A percentile compares a stretch with the other conserved stretches of the same genome.
These are phyloP conservation scores for Maniola jurtina DNA, from an alignment of 1,140 invertebrate genomes.

Conservation along the genomic window DNA sequence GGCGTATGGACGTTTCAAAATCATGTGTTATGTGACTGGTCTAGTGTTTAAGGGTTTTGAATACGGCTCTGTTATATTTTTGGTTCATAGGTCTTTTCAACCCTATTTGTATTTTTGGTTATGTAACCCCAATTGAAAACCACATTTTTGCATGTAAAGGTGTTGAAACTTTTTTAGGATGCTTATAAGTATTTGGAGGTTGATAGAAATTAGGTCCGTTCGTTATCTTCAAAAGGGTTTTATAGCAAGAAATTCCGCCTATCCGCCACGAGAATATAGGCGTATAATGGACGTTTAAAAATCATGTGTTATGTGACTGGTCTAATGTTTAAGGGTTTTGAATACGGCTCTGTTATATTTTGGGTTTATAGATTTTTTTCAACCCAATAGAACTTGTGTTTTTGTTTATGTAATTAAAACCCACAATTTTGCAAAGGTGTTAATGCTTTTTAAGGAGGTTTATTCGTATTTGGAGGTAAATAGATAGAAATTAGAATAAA, in stretches of 20 bases:
- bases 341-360: conserved; percentile 4
- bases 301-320: conserved; percentile 8
- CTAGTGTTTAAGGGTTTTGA: conserved; percentile 6
- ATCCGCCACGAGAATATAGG: conserved; percentile 65
- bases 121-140: too few species aligned
- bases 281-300: conserved; percentile 24
- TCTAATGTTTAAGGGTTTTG: conserved; percentile 6
- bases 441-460: too few species aligned
- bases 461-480: too few species aligned
- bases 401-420: too few species aligned
- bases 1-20: conserved; percentile 29
- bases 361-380: background rate
- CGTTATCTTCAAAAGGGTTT: conserved; percentile 72
- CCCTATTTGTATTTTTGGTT: background rate
- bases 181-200: too few species aligned
- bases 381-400: too few species aligned
- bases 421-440: too few species aligned
- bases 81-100: background rate
- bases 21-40: conserved; percentile 10
- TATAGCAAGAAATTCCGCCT: conserved; percentile 74
- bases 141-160: too few species aligned
- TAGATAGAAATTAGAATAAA: too few species aligned
- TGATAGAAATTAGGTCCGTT: conserved; percentile 33
- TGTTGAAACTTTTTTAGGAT: too few species aligned
- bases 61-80: conserved; percentile 6